These are phyloP conservation scores for Zygaena filipendulae DNA, from an alignment of 2,888 invertebrate species.

Conservation along the genomic window DNA sequence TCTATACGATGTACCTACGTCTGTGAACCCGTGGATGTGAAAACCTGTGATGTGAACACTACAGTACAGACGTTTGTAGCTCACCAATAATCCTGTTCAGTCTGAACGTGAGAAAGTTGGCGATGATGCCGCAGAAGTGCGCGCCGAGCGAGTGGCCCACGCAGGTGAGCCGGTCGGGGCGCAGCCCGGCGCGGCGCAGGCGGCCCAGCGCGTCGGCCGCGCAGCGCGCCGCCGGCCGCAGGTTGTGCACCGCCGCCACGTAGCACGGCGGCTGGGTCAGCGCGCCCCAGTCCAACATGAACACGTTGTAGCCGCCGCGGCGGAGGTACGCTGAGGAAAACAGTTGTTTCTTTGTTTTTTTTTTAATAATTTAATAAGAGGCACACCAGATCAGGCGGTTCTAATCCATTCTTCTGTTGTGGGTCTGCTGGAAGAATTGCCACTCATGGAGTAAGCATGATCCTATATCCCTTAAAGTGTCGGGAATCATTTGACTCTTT, in stretches of 20 bases:
- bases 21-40: too few species aligned
- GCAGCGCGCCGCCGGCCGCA: conserved; percentile 77
- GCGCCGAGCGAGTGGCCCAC: conserved; percentile 83
- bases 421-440: too few species aligned
- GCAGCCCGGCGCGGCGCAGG: conserved; percentile 73
- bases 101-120: conserved; percentile 77
- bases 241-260: conserved; percentile 80
- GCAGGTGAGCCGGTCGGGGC: conserved; percentile 75
- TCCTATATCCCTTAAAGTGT: too few species aligned
- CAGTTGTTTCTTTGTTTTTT: too few species aligned
- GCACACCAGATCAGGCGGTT: too few species aligned
- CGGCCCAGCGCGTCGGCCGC: conserved; percentile 72
- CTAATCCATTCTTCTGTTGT: too few species aligned
- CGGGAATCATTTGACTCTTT: too few species aligned
- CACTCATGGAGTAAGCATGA: too few species aligned
- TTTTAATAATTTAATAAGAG: too few species aligned
- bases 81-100: conserved; percentile 78
- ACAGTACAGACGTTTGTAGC: too few species aligned
- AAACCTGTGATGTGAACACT: too few species aligned
- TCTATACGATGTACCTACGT: too few species aligned
- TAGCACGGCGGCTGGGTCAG: conserved; percentile 77
- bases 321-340: conserved; percentile 78
- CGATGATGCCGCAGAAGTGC: conserved; percentile 80
- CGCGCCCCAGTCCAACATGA: conserved; percentile 82
- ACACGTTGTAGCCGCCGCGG: conserved; percentile 80